Evolutionary conservation across 1,140 invertebrate genomes (phyloP).

Genomic region (Nixonia krombeini): DNA sequence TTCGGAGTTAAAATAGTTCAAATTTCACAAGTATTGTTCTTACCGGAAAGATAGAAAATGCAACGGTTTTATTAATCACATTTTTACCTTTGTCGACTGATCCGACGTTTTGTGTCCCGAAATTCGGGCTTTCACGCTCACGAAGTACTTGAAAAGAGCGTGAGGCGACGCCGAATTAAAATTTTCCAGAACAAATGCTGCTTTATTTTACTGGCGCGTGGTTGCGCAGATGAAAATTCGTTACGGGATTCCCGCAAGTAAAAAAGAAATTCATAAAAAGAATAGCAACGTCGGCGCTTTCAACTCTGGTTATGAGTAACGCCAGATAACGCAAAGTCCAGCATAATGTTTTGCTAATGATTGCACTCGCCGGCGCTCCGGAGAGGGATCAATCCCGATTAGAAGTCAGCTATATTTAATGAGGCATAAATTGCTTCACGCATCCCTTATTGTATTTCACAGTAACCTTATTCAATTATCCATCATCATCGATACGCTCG

Average conservation of each 20-base stretch:
- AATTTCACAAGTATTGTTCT: too few species aligned
- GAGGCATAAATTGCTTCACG: slow-evolving; percentile 54
- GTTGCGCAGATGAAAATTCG: slow-evolving; percentile 26
- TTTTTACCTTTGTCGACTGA: background rate
- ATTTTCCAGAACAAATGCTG: slow-evolving; percentile 37
- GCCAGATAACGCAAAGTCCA: background rate
- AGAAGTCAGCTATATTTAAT: slow-evolving; percentile 44
- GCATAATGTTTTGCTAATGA: slow-evolving; percentile 8
- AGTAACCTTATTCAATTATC: slow-evolving; percentile 50
- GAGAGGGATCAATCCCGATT: slow-evolving; percentile 30
- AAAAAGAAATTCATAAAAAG: slow-evolving; percentile 12
- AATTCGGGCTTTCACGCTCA: slow-evolving; percentile 1
- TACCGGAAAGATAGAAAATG: too few species aligned
- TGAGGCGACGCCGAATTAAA: background rate
- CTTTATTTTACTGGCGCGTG: slow-evolving; percentile 21
- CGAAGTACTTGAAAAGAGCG: background rate
- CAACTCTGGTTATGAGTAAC: background rate
- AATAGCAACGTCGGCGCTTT: slow-evolving; percentile 14
- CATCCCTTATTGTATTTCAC: slow-evolving; percentile 13
- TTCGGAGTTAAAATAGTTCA: too few species aligned
- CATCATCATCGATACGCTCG: slow-evolving; percentile 43
- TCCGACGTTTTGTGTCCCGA: background rate
- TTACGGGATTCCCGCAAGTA: background rate
- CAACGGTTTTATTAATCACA: too few species aligned
- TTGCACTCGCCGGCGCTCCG: slow-evolving; percentile 6